Evolutionary conservation across 2,113 vertebrate species (phyloP).

Genomic region (Apodemus sylvaticus): DNA sequence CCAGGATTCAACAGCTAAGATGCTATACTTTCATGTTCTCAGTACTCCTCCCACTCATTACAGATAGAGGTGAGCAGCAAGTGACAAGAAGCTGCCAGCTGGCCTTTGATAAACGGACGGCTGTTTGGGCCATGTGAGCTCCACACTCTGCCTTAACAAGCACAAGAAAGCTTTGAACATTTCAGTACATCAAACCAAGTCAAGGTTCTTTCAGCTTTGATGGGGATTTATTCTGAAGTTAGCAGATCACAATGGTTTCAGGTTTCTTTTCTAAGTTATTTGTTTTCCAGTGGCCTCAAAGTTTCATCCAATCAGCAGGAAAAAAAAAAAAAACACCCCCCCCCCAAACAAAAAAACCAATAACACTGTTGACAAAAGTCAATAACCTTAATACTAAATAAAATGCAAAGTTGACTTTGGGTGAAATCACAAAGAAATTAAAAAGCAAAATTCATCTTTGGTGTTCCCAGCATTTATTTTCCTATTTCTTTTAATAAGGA

Average conservation of each 20-base stretch:
- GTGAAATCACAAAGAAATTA: neutral
- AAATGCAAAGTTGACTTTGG: neutral
- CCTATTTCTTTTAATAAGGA: neutral
- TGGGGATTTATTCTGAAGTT: constrained; percentile 1
- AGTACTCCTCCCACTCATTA: neutral
- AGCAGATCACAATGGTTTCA: neutral
- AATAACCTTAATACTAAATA: neutral
- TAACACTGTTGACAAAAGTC: neutral
- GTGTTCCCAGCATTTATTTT: neutral
- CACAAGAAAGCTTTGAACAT: neutral
- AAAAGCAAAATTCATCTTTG: constrained; percentile 10
- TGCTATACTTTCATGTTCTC: neutral
- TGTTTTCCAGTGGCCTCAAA: neutral
- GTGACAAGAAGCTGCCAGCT: neutral
- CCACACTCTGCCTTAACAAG: neutral
- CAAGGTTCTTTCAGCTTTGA: neutral
- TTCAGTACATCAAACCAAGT: constrained; percentile 10
- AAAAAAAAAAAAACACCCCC: neutral
- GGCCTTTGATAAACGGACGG: neutral
- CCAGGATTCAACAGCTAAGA: neutral
- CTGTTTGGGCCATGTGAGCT: neutral
- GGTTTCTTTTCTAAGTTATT: neutral
- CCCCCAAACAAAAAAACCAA: too few relatives aligned
- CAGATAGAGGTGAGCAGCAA: neutral
- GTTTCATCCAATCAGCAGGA: neutral